These are phyloP conservation scores for Stegophylla sp. DNA, from an alignment of 2,888 invertebrate species.

Conservation along the genomic window DNA sequence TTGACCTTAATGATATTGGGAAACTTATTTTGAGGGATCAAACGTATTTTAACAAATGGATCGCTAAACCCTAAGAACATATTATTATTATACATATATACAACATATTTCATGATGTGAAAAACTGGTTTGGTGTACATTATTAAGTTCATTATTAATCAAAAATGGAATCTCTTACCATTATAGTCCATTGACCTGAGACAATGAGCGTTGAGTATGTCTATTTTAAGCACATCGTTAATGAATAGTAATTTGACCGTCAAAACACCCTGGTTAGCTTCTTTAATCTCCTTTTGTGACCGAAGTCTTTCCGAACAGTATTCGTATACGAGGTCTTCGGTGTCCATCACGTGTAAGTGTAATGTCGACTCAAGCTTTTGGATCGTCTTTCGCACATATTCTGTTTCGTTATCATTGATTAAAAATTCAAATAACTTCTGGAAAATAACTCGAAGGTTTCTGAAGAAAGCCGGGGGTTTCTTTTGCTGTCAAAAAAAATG, in stretches of 20 bases:
- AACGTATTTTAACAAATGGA: constrained; percentile 86
- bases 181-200: constrained; percentile 86
- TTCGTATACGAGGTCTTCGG: constrained; percentile 84
- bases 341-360: constrained; percentile 86
- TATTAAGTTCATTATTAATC: constrained; percentile 5
- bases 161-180: constrained; percentile 70
- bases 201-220: constrained; percentile 89
- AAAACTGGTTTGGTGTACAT: neutral
- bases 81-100: too few relatives aligned
- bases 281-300: constrained; percentile 72
- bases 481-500: constrained; percentile 72
- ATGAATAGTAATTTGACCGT: constrained; percentile 79
- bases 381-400: constrained; percentile 61
- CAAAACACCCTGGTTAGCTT: constrained; percentile 76
- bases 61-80: constrained; percentile 79
- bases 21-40: constrained; percentile 86
- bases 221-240: constrained; percentile 76
- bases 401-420: constrained; percentile 71
- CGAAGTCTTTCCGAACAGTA: constrained; percentile 72
- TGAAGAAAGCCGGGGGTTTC: constrained; percentile 88
- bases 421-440: constrained; percentile 87
- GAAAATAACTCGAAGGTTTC: constrained; percentile 85
- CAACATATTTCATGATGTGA: neutral
- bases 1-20: constrained; percentile 77
- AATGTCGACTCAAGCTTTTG: constrained; percentile 73